Conservation (phyloP, 2,113 vertebrate species). For the Pleuronectes platessa region DNA sequence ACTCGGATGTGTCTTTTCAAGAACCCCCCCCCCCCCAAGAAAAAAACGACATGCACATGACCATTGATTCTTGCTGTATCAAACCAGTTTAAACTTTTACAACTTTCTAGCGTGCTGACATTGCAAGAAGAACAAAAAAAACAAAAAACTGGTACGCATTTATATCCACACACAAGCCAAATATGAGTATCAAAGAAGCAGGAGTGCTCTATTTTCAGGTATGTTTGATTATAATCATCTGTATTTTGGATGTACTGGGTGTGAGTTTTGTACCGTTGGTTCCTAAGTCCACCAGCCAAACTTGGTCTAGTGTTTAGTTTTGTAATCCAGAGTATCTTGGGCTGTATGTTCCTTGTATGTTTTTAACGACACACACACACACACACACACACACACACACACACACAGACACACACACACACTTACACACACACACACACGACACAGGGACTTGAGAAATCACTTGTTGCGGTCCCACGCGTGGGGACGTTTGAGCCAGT, state of each 20-base stretch:
- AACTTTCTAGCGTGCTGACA: slow-evolving; percentile 11
- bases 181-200: slow-evolving; percentile 29
- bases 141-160: slow-evolving; percentile 5
- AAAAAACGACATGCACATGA: slow-evolving; percentile 27
- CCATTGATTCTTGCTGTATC: slow-evolving; percentile 33
- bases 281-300: slow-evolving; percentile 48
- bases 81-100: slow-evolving; percentile 36
- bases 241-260: slow-evolving; percentile 39
- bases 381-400: background rate
- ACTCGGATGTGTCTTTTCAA: slow-evolving; percentile 49
- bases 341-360: slow-evolving; percentile 50
- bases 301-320: slow-evolving; percentile 30
- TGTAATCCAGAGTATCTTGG: slow-evolving; percentile 39
- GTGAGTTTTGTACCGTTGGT: slow-evolving; percentile 56
- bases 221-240: slow-evolving; percentile 58
- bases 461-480: slow-evolving; percentile 27
- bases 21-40: background rate
- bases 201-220: slow-evolving; percentile 54
- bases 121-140: background rate
- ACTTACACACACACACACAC: slow-evolving; percentile 17
- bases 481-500: slow-evolving; percentile 19
- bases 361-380: slow-evolving; percentile 49
- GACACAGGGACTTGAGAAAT: slow-evolving; percentile 33
- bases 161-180: slow-evolving; percentile 37
- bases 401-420: slow-evolving; percentile 1